These are phyloP conservation scores for Helogale parvula DNA, from an alignment of 2,113 vertebrate genomes.

Conservation along the genomic window DNA sequence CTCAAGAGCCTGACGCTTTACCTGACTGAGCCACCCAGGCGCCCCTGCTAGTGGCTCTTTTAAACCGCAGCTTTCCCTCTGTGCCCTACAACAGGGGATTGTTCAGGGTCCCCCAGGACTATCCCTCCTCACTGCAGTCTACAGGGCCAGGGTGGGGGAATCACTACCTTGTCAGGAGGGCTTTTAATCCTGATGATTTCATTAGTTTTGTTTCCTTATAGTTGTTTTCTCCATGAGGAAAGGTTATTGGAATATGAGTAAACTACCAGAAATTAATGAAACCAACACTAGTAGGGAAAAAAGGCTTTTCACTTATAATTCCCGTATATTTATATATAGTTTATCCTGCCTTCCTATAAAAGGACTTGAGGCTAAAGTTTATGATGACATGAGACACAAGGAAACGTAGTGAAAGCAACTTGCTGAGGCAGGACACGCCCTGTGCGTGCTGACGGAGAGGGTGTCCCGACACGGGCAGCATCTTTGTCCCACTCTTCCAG, in stretches of 20 bases:
- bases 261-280: constrained; percentile 9
- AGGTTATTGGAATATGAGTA: neutral
- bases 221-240: neutral
- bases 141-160: neutral
- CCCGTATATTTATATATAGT: neutral
- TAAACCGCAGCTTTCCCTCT: neutral
- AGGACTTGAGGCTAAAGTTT: neutral
- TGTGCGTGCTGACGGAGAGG: neutral
- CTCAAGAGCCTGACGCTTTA: too few species aligned
- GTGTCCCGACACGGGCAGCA: neutral
- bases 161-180: neutral
- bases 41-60: neutral
- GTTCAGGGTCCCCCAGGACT: neutral
- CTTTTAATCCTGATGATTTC: constrained; percentile 12
- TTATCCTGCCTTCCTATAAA: neutral
- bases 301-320: neutral
- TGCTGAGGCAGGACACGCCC: neutral
- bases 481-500: neutral
- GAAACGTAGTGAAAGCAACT: neutral
- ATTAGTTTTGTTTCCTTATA: neutral
- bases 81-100: neutral
- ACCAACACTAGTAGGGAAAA: neutral
- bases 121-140: neutral
- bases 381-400: neutral
- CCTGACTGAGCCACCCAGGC: too few species aligned